phyloP scores from a whole-genome alignment of 2,797 vertebrate genomes.

The Xiphorhynchus erythropygius region DNA sequence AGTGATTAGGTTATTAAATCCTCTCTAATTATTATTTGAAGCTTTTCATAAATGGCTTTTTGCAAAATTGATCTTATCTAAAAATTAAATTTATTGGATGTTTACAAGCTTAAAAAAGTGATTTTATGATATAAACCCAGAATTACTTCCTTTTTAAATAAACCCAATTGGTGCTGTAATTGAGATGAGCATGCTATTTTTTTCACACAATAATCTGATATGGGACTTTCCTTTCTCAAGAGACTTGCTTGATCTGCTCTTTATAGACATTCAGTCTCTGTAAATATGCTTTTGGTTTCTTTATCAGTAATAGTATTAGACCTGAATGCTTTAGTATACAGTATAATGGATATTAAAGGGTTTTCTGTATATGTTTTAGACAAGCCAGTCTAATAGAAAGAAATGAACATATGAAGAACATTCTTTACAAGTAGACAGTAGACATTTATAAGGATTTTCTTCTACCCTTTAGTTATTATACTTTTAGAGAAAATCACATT shows the following conservation, averaged over 20 bases:
- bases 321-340: slow-evolving; percentile 61
- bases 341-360: slow-evolving; percentile 56
- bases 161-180: slow-evolving; percentile 54
- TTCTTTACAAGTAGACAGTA: slow-evolving; percentile 6
- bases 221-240: slow-evolving; percentile 71
- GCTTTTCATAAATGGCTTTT: slow-evolving; percentile 57
- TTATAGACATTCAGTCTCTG: slow-evolving; percentile 72
- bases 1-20: slow-evolving; percentile 63
- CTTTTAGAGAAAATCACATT: slow-evolving; percentile 17
- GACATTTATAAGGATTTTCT: slow-evolving; percentile 4
- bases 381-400: slow-evolving; percentile 36
- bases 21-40: slow-evolving; percentile 66
- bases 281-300: slow-evolving; percentile 77
- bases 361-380: slow-evolving; percentile 42
- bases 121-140: slow-evolving; percentile 60
- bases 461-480: background rate
- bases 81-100: slow-evolving; percentile 70
- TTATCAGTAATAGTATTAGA: slow-evolving; percentile 72
- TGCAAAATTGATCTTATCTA: slow-evolving; percentile 61
- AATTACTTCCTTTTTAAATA: slow-evolving; percentile 66
- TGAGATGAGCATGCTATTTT: slow-evolving; percentile 59
- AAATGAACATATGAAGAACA: slow-evolving; percentile 16
- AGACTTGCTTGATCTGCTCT: slow-evolving; percentile 71
- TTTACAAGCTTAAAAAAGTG: slow-evolving; percentile 66
- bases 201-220: slow-evolving; percentile 73